phyloP scores from a whole-genome alignment of 64 coral and sea anemone species.

The Astreopora myriophthalma region DNA sequence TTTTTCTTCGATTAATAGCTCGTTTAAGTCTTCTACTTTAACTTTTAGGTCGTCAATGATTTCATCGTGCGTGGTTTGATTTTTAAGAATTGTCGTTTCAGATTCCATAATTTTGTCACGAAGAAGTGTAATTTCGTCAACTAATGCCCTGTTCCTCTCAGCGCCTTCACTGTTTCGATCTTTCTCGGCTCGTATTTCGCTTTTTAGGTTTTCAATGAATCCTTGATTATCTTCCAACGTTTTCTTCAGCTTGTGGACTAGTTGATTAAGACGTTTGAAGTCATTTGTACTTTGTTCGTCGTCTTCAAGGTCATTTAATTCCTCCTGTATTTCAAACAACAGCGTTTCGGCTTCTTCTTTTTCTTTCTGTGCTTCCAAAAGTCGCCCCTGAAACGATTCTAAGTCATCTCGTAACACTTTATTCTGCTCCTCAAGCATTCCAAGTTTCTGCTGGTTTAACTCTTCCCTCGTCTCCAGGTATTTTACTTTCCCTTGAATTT shows the following conservation, averaged over 20 bases:
- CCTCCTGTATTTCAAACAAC: conserved; percentile 3
- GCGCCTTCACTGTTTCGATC: neutral
- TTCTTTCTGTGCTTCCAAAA: neutral
- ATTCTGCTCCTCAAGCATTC: conserved; percentile 17
- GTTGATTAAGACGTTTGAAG: neutral
- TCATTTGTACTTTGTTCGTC: neutral
- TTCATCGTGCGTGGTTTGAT: conserved; percentile 5
- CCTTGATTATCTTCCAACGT: conserved; percentile 10
- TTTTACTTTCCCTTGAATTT: neutral
- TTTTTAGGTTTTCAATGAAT: conserved; percentile 20
- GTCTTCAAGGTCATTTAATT: neutral
- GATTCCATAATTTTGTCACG: neutral
- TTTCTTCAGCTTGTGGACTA: conserved; percentile 32
- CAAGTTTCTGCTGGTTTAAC: neutral
- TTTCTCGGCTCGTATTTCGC: neutral
- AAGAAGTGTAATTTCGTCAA: conserved; percentile 9
- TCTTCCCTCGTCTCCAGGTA: neutral
- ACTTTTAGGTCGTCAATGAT: conserved; percentile 23
- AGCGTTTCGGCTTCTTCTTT: conserved; percentile 12
- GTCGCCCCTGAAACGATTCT: neutral
- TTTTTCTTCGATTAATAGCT: neutral
- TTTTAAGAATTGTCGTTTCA: conserved; percentile 13
- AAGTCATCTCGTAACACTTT: neutral
- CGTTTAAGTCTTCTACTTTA: neutral
- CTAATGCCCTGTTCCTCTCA: conserved; percentile 42